Conservation (phyloP, 2,797 vertebrate species). For the Poliocrania exsul region DNA sequence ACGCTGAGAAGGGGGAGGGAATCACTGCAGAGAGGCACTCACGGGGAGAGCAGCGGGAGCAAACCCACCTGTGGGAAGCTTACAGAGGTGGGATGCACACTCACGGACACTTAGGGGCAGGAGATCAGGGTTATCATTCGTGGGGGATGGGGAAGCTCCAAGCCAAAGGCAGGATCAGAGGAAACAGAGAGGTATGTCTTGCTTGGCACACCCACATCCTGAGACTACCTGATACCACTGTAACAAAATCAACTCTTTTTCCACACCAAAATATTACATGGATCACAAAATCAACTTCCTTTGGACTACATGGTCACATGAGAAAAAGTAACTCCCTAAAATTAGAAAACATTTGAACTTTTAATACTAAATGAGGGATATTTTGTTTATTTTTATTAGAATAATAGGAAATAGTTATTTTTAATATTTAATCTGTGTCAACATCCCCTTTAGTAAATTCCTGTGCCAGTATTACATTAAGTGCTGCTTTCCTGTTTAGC, state of each 20-base stretch:
- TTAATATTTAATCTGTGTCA: constrained; percentile 39
- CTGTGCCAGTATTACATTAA: constrained; percentile 28
- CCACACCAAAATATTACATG: not conserved
- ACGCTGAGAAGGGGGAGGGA: not conserved
- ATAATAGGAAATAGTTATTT: constrained; percentile 49
- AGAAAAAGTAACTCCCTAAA: constrained; percentile 16
- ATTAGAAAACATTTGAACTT: constrained; percentile 15
- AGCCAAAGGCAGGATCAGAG: not conserved
- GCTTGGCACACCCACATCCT: not conserved
- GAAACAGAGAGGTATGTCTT: not conserved
- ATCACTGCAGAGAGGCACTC: accelerated
- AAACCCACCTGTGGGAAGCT: accelerated
- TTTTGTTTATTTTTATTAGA: constrained; percentile 9
- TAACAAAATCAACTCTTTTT: not conserved
- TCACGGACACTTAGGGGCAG: accelerated
- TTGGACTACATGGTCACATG: not conserved
- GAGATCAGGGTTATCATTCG: not conserved
- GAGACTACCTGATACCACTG: not conserved
- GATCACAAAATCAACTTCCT: not conserved
- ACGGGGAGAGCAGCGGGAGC: accelerated
- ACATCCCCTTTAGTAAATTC: constrained; percentile 54
- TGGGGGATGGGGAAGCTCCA: not conserved
- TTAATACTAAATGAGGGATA: not conserved
- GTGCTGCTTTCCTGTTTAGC: constrained; percentile 69
- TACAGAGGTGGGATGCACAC: not conserved